Conservation (phyloP, 2,797 vertebrate species). For the Spinibarbus caldwelli region DNA sequence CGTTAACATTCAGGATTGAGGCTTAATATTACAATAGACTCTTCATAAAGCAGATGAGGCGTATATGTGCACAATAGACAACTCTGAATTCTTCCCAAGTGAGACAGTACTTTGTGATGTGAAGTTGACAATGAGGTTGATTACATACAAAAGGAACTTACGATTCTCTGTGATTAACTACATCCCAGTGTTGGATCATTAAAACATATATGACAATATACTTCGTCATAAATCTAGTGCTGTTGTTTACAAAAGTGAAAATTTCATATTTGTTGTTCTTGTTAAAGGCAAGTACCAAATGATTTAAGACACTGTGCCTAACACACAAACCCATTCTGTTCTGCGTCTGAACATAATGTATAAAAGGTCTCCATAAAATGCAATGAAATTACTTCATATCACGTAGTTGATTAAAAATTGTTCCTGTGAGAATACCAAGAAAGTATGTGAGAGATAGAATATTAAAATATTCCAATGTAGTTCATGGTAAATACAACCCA, state of each 20-base stretch:
- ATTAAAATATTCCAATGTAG: not conserved
- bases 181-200: not conserved
- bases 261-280: not conserved
- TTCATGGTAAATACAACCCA: conserved; percentile 34
- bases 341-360: not conserved
- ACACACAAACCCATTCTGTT: not conserved
- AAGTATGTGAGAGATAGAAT: not conserved
- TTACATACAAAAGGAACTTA: not conserved
- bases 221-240: not conserved
- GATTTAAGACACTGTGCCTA: not conserved
- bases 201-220: not conserved
- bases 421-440: not conserved
- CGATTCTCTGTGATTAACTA: not conserved
- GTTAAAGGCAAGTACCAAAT: not conserved
- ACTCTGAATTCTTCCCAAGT: conserved; percentile 63
- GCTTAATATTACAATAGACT: conserved; percentile 53
- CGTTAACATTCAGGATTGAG: conserved; percentile 65
- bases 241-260: not conserved
- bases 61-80: conserved; percentile 62
- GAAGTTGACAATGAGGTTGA: not conserved
- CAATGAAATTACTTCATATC: conserved; percentile 16
- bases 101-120: conserved; percentile 20
- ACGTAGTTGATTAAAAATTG: conserved; percentile 1
- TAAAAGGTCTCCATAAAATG: not conserved
- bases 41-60: conserved; percentile 52